These are phyloP conservation scores for Myopa testacea DNA, from an alignment of 2,888 invertebrate genomes.

Conservation along the genomic window DNA sequence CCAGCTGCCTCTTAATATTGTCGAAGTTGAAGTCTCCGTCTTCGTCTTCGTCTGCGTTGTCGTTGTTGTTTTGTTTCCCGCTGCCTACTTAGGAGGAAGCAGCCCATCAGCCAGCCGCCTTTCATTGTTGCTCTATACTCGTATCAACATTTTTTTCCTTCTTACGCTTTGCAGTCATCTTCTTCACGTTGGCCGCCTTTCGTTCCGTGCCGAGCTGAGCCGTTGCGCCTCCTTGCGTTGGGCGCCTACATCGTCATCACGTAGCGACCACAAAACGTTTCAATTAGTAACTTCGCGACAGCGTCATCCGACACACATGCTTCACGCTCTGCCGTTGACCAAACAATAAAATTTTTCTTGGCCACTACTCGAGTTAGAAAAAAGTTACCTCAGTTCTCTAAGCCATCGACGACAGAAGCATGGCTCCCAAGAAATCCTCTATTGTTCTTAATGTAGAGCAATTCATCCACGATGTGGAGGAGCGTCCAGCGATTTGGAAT, in stretches of 20 bases:
- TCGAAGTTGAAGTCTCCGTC: not conserved
- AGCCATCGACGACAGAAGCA: constrained; percentile 48
- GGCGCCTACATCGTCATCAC: constrained; percentile 42
- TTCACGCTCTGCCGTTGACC: constrained; percentile 64
- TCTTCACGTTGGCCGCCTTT: constrained; percentile 37
- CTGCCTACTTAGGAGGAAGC: constrained; percentile 21
- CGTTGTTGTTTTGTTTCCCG: constrained; percentile 20
- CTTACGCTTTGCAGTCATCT: constrained; percentile 28
- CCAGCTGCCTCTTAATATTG: constrained; percentile 27
- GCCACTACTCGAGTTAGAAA: not conserved
- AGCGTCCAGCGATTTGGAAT: constrained; percentile 68
- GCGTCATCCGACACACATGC: constrained; percentile 50
- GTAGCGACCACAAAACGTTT: constrained; percentile 28
- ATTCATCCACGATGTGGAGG: constrained; percentile 67
- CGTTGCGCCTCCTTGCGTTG: constrained; percentile 30
- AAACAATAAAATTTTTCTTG: not conserved
- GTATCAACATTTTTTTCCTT: constrained; percentile 19
- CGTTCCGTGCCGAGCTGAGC: not conserved
- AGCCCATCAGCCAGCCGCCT: constrained; percentile 21
- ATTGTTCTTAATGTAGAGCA: constrained; percentile 67
- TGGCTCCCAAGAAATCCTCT: constrained; percentile 67
- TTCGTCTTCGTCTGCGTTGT: constrained; percentile 1
- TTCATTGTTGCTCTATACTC: constrained; percentile 14
- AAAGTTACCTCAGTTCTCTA: not conserved
- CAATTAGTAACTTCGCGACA: constrained; percentile 30